Evolutionary conservation across 1,140 invertebrate species (phyloP), one percentile per base, ranked within the genome.

Genomic region (Argopecten irradians): DNA sequence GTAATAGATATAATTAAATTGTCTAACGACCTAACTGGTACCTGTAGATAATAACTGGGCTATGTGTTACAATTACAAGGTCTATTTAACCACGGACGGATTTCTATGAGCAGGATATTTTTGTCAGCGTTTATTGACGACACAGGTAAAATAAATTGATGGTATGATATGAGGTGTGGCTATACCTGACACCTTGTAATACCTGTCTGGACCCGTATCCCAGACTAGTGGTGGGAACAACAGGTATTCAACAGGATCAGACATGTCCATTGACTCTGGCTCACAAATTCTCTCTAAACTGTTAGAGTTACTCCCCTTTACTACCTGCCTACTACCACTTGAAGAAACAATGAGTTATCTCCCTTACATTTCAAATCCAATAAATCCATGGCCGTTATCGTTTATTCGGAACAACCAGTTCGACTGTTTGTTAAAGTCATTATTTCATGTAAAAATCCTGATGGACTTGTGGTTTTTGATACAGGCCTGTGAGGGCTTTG

Each of bases 121-220:
- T 71, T 28, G 55, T 71, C 55, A 28, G 1, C 55, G 2, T 71
- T 71, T 71, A 71, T 71, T 71, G 55, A 71, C 55, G 55, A 71
- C 55, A 28, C 55, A 71, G 55, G 55, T 71, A 71, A 71, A 71
- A 71, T 71, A 71, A 71, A 71, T 71, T 71, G 55, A 71, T 71
- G n/a, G 55, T n/a, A 28, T 71, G 55, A 71, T 71, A 71, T 28
- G 0, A 71, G 22, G 55, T 28, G 55, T 3, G 19, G 55, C 55
- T 71, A n/a, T n/a, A n/a, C 55, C 22, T 71, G 55, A 71, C 55
- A 71, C 55, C n/a, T 22, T 71, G 28, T 71, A 16, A 0, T 28
- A 28, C 22, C 55, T 71, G 55, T 71, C 55, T 3, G 22, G n/a
- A 71, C 55, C 7, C 28, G 55, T 71, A 71, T 28, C n/a, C 55